These are phyloP conservation scores for Zenarchopterus dispar DNA, from an alignment of 2,797 vertebrate species.

Conservation along the genomic window DNA sequence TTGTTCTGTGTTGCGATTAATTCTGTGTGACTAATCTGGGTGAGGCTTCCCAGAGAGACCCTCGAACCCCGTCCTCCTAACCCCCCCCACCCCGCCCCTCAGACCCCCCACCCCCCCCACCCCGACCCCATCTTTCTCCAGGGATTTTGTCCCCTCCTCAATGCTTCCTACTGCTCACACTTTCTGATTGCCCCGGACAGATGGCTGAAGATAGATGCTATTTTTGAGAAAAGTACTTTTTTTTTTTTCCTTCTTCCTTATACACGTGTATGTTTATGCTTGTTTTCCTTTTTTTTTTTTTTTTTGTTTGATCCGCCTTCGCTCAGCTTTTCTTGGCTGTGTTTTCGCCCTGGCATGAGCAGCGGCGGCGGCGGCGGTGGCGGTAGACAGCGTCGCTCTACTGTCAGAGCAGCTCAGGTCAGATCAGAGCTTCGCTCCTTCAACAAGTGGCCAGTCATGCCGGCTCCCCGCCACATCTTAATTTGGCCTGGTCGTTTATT, in stretches of 20 bases:
- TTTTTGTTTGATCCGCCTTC: slow-evolving; percentile 22
- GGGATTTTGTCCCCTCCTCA: slow-evolving; percentile 72
- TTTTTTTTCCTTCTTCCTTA: slow-evolving; percentile 14
- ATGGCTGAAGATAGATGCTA: slow-evolving; percentile 73
- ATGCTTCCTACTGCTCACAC: slow-evolving; percentile 53
- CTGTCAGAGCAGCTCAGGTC: slow-evolving; percentile 13
- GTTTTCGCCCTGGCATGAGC: slow-evolving; percentile 40
- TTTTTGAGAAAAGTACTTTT: slow-evolving; percentile 30
- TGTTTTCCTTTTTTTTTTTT: background rate
- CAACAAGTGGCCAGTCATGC: slow-evolving; percentile 77
- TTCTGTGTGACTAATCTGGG: slow-evolving; percentile 98
- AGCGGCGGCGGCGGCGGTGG: too few relatives aligned
- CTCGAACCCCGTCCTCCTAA: slow-evolving; percentile 78
- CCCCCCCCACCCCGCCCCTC: slow-evolving; percentile 66
- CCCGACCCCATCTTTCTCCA: slow-evolving; percentile 73
- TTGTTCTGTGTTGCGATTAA: slow-evolving; percentile 95
- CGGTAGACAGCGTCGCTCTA: slow-evolving; percentile 56
- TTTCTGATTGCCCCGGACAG: slow-evolving; percentile 78
- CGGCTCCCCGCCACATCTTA: slow-evolving; percentile 84
- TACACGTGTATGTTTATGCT: slow-evolving; percentile 12
- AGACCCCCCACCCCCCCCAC: slow-evolving; percentile 70
- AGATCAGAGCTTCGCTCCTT: slow-evolving; percentile 52
- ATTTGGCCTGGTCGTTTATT: slow-evolving; percentile 84
- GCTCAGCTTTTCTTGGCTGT: slow-evolving; percentile 24
- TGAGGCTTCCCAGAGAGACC: slow-evolving; percentile 95